Evolutionary conservation across 2,797 vertebrate genomes (phyloP).

Genomic region (Chloroceryle inda): DNA sequence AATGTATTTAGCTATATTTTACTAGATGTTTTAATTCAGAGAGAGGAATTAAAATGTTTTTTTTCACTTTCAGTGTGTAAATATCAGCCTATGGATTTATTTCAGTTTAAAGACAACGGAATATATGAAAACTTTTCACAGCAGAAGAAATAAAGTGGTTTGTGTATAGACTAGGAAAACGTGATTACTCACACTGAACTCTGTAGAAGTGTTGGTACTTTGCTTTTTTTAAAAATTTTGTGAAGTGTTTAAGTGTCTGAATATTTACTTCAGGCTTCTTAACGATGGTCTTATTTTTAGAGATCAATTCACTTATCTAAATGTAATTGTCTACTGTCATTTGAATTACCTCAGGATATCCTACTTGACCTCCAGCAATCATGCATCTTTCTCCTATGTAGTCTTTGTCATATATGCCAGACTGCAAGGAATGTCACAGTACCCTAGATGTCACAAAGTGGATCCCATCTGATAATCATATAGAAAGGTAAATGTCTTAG

Average conservation of each 20-base stretch:
- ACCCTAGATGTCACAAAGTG: not conserved
- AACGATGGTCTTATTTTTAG: not conserved
- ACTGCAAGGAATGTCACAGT: not conserved
- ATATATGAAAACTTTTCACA: not conserved
- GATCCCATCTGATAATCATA: not conserved
- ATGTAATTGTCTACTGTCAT: not conserved
- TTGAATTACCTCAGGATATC: not conserved
- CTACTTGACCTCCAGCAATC: not conserved
- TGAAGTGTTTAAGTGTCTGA: accelerated
- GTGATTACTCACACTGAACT: not conserved
- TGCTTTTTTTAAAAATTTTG: not conserved
- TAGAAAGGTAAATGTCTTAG: not conserved
- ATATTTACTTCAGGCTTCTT: not conserved
- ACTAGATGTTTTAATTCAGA: not conserved
- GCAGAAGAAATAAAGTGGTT: not conserved
- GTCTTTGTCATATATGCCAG: not conserved
- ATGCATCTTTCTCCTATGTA: not conserved
- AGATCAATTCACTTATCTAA: not conserved
- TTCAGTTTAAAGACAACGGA: not conserved
- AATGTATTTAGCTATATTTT: not conserved
- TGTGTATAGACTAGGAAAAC: not conserved
- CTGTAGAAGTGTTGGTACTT: not conserved
- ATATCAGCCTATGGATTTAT: not conserved
- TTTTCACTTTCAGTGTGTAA: not conserved
- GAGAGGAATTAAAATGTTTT: not conserved